phyloP scores from a whole-genome alignment of 92 coral and sea anemone species.

The Muricea muricata region DNA sequence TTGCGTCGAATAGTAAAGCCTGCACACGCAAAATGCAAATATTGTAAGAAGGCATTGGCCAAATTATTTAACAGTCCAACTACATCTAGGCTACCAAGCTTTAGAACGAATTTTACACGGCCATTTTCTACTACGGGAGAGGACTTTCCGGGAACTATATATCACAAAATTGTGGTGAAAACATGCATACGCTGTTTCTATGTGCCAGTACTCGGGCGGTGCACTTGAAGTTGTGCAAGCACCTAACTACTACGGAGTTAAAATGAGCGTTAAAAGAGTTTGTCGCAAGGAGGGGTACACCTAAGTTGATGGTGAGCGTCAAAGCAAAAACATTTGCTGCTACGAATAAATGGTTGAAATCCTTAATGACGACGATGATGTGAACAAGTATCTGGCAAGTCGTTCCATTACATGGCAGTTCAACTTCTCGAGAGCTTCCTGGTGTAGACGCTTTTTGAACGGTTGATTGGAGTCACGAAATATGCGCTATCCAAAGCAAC shows the following conservation, averaged over 20 bases:
- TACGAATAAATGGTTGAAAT: slow-evolving; percentile 59
- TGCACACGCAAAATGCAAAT: background rate
- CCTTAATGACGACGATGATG: slow-evolving; percentile 34
- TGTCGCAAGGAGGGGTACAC: slow-evolving; percentile 57
- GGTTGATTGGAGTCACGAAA: slow-evolving; percentile 11
- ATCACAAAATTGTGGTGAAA: slow-evolving; percentile 38
- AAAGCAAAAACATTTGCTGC: slow-evolving; percentile 68
- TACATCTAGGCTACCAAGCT: slow-evolving; percentile 22
- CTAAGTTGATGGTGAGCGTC: slow-evolving; percentile 54
- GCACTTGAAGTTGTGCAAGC: slow-evolving; percentile 50
- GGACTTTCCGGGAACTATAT: slow-evolving; percentile 68
- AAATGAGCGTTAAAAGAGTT: slow-evolving; percentile 19
- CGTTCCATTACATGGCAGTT: slow-evolving; percentile 45
- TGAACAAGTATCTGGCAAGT: slow-evolving; percentile 21
- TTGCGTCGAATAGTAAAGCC: background rate
- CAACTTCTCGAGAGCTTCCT: slow-evolving; percentile 61
- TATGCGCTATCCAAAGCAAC: slow-evolving; percentile 45
- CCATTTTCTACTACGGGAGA: no score
- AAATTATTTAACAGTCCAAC: background rate
- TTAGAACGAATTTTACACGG: slow-evolving; percentile 53
- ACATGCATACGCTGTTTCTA: slow-evolving; percentile 37
- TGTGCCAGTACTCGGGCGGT: slow-evolving; percentile 63
- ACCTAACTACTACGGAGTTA: slow-evolving; percentile 56
- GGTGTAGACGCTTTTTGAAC: slow-evolving; percentile 66
- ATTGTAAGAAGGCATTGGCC: background rate